Evolutionary conservation across 2,888 invertebrate species (phyloP).

Genomic region (Cheilosia vulpina): DNA sequence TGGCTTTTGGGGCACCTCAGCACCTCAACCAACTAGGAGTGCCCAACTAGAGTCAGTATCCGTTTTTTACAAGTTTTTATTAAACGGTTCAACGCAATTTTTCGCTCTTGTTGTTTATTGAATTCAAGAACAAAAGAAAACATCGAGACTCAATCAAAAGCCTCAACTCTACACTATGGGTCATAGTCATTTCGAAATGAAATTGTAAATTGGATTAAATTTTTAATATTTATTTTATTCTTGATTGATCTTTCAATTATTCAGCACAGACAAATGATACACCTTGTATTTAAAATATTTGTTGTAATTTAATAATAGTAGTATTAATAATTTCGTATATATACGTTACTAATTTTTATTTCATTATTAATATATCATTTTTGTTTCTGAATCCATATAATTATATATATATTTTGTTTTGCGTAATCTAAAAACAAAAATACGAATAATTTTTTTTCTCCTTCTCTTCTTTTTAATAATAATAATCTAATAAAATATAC

Average conservation of each 20-base stretch:
- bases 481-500: slow-evolving; percentile 76
- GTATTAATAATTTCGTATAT: slow-evolving; percentile 76
- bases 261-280: slow-evolving; percentile 76
- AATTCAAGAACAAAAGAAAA: too few species aligned
- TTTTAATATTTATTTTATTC: slow-evolving; percentile 74
- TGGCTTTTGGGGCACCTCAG: too few species aligned
- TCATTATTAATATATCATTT: slow-evolving; percentile 75
- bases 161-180: neutral
- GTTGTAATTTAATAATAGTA: slow-evolving; percentile 76
- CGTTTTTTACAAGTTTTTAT: too few species aligned
- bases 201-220: slow-evolving; percentile 58
- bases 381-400: slow-evolving; percentile 76
- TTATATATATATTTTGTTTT: slow-evolving; percentile 76
- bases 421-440: slow-evolving; percentile 72
- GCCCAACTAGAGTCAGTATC: too few species aligned
- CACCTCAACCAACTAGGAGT: too few species aligned
- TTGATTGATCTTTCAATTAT: slow-evolving; percentile 75
- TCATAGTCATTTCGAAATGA: slow-evolving; percentile 5
- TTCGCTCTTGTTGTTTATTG: too few species aligned
- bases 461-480: slow-evolving; percentile 51
- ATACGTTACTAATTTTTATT: slow-evolving; percentile 76
- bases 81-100: too few species aligned
- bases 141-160: too few species aligned
- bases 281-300: slow-evolving; percentile 76
- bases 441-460: slow-evolving; percentile 55